A percentile compares a stretch with the other conserved stretches of the same genome.
phyloP scores from a whole-genome alignment of 2,113 vertebrate genomes.

The Zosterops lateralis region DNA sequence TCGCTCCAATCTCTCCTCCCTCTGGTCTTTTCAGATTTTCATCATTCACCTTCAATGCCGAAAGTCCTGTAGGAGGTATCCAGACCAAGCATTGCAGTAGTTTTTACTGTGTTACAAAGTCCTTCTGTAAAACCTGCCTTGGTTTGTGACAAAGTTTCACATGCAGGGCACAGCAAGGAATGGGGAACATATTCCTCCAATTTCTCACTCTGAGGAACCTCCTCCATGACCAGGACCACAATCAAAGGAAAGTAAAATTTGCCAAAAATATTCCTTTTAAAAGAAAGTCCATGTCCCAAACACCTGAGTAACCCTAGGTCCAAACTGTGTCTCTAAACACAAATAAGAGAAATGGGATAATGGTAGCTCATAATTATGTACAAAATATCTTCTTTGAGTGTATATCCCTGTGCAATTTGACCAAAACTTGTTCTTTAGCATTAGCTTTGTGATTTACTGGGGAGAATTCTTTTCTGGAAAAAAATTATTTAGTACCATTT shows the following conservation, averaged over 20 bases:
- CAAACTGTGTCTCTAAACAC: neutral
- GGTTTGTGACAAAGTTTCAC: neutral
- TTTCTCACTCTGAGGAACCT: neutral
- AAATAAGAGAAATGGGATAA: neutral
- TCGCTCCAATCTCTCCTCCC: neutral
- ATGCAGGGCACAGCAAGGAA: neutral
- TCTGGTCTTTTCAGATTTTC: neutral
- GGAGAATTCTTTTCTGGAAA: neutral
- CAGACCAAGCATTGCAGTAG: neutral
- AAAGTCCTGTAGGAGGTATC: neutral
- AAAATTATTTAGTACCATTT: neutral
- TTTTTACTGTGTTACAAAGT: neutral
- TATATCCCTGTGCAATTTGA: neutral
- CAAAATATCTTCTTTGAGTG: neutral
- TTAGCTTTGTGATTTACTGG: neutral
- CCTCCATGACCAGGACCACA: neutral
- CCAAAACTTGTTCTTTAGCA: neutral
- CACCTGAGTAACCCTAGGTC: neutral
- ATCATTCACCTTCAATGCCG: neutral
- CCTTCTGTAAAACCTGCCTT: neutral
- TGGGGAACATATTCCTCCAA: neutral
- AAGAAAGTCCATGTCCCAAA: neutral
- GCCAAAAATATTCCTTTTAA: neutral
- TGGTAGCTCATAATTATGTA: neutral
- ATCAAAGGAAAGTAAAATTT: neutral